Evolutionary conservation across 1,140 invertebrate genomes (phyloP), one percentile per base, ranked within the genome.

Genomic region (Dendrolimus kikuchii): DNA sequence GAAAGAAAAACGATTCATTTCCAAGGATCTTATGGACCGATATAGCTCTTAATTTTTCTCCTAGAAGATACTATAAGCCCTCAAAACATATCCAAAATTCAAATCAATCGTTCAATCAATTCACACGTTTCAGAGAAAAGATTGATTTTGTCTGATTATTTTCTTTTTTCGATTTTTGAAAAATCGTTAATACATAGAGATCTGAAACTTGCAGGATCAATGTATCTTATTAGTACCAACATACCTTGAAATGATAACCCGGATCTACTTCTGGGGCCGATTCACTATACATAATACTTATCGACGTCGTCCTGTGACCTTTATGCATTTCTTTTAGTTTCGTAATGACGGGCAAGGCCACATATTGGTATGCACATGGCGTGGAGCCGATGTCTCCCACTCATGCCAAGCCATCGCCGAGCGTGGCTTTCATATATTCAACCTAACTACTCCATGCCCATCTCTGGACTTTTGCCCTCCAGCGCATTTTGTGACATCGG

Each of bases 401-500:
- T 62, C 47, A 7, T 86, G 83, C 51, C 81, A 77, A 38, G 66
- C 66, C 0, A 57, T 86, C 5, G 47, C 42, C 5, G 78, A 81
- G 46, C 59, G 81, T 40, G 74, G 66, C n/a, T 44, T 50, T 0
- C 69, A 72, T 46, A 60, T 49, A 0, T 82, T 84, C 47, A 86
- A 86, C 49, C 38, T 84, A 8, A 79, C 79, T 5, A 56, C 61
- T 1, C 82, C 82, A 0, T 86, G 82, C 52, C 64, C 77, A 38
- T 78, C 81, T 0, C 63, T 69, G 2, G 71, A 81, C 7, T 83
- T 84, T 49, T 86, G 82, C 48, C 65, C 62, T 5, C 81, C 83
- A 4, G 73, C 71, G 3, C 66, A 81, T 54, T 79, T 83, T 39
- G 62, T 61, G 5, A 75, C 75, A 4, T 70, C 68, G 7, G 72